A percentile compares a stretch with the other conserved stretches of the same genome.
These are phyloP conservation scores for Hippocampus kuda DNA, from an alignment of 2,797 vertebrate genomes.

Conservation along the genomic window DNA sequence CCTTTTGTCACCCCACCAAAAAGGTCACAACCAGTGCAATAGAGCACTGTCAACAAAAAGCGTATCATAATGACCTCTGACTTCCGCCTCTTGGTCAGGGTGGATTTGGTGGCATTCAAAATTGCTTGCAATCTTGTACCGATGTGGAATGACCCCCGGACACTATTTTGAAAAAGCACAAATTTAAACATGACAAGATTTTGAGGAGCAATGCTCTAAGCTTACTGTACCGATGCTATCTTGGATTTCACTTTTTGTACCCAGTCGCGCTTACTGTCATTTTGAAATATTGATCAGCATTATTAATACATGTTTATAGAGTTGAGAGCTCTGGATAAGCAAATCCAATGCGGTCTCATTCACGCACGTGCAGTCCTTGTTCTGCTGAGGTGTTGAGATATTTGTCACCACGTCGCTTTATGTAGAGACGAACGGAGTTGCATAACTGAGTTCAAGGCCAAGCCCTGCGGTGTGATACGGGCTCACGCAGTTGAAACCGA, in stretches of 20 bases:
- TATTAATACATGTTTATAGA: too few species aligned
- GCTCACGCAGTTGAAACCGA: not conserved
- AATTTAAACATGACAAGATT: not conserved
- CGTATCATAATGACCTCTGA: not conserved
- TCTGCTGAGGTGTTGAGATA: not conserved
- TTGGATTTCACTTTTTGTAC: too few species aligned
- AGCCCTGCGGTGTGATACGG: too few species aligned
- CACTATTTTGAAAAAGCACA: not conserved
- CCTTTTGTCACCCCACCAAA: not conserved
- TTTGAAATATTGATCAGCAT: too few species aligned
- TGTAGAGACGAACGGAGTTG: not conserved
- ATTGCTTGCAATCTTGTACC: not conserved
- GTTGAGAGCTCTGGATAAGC: too few species aligned
- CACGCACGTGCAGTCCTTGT: not conserved
- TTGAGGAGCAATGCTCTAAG: not conserved
- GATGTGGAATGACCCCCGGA: not conserved
- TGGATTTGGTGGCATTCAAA: not conserved
- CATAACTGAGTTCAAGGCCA: not conserved
- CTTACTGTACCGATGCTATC: not conserved
- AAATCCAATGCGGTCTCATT: not conserved
- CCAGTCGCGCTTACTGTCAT: too few species aligned
- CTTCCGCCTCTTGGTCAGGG: not conserved
- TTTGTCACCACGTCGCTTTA: not conserved
- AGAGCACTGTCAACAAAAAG: not conserved
- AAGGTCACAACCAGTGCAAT: not conserved